Conservation (phyloP, 1,140 invertebrate species). For the Papilio xuthus region DNA sequence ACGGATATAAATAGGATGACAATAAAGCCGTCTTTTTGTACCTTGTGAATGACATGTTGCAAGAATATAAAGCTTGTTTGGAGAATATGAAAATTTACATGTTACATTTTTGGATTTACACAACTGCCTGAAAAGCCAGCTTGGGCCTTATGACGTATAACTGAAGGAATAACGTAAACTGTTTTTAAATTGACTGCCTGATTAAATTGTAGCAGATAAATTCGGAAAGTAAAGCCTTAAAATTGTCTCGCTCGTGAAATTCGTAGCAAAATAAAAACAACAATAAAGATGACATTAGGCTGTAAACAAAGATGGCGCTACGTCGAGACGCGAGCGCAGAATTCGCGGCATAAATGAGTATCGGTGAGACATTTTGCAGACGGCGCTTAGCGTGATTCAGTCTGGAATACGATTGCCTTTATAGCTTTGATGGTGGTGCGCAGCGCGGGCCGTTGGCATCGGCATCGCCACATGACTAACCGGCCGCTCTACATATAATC, state of each 20-base stretch:
- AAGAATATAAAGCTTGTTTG: too few relatives aligned
- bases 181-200: background rate
- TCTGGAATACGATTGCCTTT: slow-evolving; percentile 76
- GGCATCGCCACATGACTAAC: slow-evolving; percentile 76
- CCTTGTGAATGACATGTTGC: too few relatives aligned
- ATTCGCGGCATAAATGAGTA: slow-evolving; percentile 61
- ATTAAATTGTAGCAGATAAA: background rate
- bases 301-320: slow-evolving; percentile 42
- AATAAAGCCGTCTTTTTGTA: too few relatives aligned
- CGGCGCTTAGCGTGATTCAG: slow-evolving; percentile 79
- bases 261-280: slow-evolving; percentile 22
- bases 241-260: background rate
- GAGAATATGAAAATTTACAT: too few relatives aligned
- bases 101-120: too few relatives aligned
- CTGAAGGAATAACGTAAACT: background rate
- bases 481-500: slow-evolving; percentile 80
- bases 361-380: slow-evolving; percentile 80
- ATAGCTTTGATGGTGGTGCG: slow-evolving; percentile 69
- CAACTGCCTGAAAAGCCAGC: too few relatives aligned
- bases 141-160: background rate
- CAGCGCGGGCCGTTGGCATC: slow-evolving; percentile 76
- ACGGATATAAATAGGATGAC: too few relatives aligned
- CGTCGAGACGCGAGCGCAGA: slow-evolving; percentile 36
- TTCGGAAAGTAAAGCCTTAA: background rate
- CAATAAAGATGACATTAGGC: slow-evolving; percentile 10